Evolutionary conservation across 2,113 vertebrate genomes (phyloP).

Genomic region (Hyperoodon ampullatus): DNA sequence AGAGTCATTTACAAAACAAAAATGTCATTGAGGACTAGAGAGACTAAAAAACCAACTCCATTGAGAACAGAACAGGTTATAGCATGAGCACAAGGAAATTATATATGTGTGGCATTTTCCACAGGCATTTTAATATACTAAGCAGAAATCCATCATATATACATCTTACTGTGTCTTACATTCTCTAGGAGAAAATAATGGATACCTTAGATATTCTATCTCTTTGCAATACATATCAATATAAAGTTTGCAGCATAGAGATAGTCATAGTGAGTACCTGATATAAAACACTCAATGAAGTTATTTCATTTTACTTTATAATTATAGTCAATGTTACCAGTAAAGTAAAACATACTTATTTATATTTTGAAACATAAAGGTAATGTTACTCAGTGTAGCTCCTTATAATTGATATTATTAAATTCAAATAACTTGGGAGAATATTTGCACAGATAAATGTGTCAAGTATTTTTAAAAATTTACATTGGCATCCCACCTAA

Average conservation of each 20-base stretch:
- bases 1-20: constrained; percentile 71
- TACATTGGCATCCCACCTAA: background rate
- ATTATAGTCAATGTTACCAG: background rate
- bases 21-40: constrained; percentile 55
- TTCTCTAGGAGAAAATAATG: background rate
- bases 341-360: background rate
- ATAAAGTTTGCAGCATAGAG: background rate
- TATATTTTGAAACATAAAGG: background rate
- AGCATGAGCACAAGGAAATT: constrained; percentile 14
- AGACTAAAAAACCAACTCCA: constrained; percentile 62
- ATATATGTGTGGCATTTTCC: constrained; percentile 75
- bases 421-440: background rate
- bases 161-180: background rate
- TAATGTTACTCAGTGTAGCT: background rate
- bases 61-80: constrained; percentile 44
- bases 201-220: background rate
- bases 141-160: constrained; percentile 69
- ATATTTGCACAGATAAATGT: background rate
- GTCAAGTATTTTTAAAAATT: background rate
- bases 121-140: constrained; percentile 56
- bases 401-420: background rate
- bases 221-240: background rate
- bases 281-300: background rate
- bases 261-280: background rate
- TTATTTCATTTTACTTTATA: background rate